Percentiles rank a stretch among this genome's conserved stretches.
These are phyloP conservation scores for Oreochromis aureus DNA, from an alignment of 2,113 vertebrate genomes.

Conservation along the genomic window DNA sequence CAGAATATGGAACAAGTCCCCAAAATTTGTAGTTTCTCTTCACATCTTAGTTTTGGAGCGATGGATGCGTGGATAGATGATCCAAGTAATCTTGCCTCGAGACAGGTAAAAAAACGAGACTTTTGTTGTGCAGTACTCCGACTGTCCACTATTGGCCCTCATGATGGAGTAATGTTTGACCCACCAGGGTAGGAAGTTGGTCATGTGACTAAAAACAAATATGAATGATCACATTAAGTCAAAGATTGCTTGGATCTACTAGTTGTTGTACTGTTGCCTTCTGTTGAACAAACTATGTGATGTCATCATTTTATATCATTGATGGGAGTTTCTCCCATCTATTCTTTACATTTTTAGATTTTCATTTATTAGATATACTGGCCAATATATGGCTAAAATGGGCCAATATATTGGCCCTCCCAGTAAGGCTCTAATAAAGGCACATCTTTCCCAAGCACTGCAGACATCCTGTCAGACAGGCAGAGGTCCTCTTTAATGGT, in stretches of 20 bases:
- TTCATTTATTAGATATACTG: neutral
- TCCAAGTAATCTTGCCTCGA: neutral
- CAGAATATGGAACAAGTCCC: neutral
- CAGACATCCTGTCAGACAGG: neutral
- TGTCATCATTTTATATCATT: fast-evolving
- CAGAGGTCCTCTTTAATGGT: neutral
- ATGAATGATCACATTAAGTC: neutral
- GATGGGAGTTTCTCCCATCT: neutral
- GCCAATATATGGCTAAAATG: neutral
- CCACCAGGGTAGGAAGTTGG: fast-evolving
- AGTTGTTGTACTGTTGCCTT: fast-evolving
- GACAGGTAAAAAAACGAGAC: fast-evolving
- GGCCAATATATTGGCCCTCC: neutral
- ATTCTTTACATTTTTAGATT: neutral
- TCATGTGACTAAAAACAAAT: neutral
- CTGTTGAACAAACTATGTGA: neutral
- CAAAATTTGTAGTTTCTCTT: neutral
- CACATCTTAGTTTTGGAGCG: neutral
- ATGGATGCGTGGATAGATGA: neutral
- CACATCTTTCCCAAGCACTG: neutral
- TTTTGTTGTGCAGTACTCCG: neutral
- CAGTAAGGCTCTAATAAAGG: neutral
- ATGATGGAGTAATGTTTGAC: neutral
- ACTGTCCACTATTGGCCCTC: neutral
- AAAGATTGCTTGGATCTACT: neutral